These are phyloP conservation scores for Creontiades dilutus DNA, from an alignment of 2,888 invertebrate genomes.

Conservation along the genomic window DNA sequence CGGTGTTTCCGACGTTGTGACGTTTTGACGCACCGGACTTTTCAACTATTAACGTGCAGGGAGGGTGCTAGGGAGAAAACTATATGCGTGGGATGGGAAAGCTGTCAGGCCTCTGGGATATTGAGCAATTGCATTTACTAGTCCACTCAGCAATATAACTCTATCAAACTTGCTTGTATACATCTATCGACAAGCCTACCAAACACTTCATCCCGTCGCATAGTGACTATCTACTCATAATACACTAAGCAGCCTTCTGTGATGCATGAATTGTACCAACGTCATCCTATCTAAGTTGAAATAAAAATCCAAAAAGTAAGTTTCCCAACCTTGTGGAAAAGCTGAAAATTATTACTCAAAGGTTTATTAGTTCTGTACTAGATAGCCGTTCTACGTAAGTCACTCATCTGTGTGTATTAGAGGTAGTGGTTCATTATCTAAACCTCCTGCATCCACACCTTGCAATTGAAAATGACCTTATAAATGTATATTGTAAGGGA, in stretches of 20 bases:
- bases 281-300: no score
- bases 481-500: no score
- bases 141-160: neutral
- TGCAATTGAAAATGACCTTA: no score
- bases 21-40: slow-evolving; percentile 29
- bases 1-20: neutral
- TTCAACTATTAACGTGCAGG: slow-evolving; percentile 31
- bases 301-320: no score
- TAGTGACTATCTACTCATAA: neutral
- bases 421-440: no score
- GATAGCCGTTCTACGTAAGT: no score
- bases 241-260: neutral
- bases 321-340: no score
- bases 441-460: no score
- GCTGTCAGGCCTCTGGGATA: slow-evolving; percentile 12
- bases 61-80: neutral
- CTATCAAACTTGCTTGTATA: slow-evolving; percentile 23
- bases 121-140: neutral
- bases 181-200: neutral
- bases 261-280: no score
- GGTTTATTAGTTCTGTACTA: no score
- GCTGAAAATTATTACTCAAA: no score
- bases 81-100: neutral
- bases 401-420: no score
- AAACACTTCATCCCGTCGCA: neutral